Base-by-base conservation (phyloP, 2,797 vertebrate genomes). In the Anniella stebbinsi region DNA sequence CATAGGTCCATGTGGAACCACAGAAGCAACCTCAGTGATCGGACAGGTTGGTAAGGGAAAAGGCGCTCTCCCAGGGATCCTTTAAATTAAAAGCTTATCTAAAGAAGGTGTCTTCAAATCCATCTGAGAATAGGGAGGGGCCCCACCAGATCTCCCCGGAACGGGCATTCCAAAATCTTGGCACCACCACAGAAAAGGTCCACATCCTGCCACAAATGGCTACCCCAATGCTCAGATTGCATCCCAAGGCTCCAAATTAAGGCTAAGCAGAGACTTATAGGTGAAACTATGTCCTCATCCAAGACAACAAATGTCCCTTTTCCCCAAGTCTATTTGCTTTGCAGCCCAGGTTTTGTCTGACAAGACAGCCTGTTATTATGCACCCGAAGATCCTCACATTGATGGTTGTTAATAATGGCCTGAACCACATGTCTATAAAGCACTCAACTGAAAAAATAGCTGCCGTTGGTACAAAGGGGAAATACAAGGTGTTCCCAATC, bases 361-460 rank as follows among this genome's bases (percentile, higher is more conserved):
- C 1, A 63, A 87, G 30, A 63, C 36, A 73, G 73, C 21, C 9
- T 51, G 2, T 72, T 13, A 84, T 17, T 17, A 13, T 8, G 21
- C n/a, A 78, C 69, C 45, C 45, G 80, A 41, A 78, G 63, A 69
- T 0, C 0, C 10, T 69, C 45, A 30, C 76, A 78, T 3, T 33
- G 48, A 76, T 66, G 6, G 12, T 12, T 12, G 72, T 80, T 75
- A 76, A 70, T 36, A 48, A 60, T 77, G 86, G 77, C 60, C 80
- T 86, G 33, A 67, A 41, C 78, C 17, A 48, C 9, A 17, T 76
- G 36, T 15, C 10, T 33, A 76, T 54, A 81, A 80, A 75, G 15
- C 76, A 66, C 51, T 75, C 54, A 75, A 10, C 21, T 82, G n/a
- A 57, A 33, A 86, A 88, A 38, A 88, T 73, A 89, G 38, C 48